phyloP scores from a whole-genome alignment of 2,113 vertebrate genomes.

The Osmerus mordax region DNA sequence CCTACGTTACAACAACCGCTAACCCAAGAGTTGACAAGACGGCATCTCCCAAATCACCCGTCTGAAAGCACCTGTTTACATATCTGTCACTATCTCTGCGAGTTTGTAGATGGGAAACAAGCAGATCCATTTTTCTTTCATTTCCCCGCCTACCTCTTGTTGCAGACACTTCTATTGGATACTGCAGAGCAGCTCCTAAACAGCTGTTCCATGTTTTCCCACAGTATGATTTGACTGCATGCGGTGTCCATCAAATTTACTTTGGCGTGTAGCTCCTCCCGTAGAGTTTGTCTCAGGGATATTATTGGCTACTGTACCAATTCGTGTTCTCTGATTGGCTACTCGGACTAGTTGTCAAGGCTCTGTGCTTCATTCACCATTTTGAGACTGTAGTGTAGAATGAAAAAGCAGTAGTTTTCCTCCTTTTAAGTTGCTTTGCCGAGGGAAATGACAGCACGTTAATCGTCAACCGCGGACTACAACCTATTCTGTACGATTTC shows the following conservation, averaged over 20 bases:
- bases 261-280: slow-evolving; percentile 56
- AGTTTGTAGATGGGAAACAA: slow-evolving; percentile 59
- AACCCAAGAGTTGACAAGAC: slow-evolving; percentile 15
- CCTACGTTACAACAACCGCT: neutral
- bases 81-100: neutral
- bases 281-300: slow-evolving; percentile 6
- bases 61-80: slow-evolving; percentile 13
- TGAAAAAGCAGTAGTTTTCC: slow-evolving; percentile 70
- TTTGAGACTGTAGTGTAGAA: slow-evolving; percentile 95
- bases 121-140: slow-evolving; percentile 28
- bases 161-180: slow-evolving; percentile 68
- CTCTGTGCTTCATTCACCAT: slow-evolving; percentile 96
- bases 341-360: slow-evolving; percentile 78
- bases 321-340: slow-evolving; percentile 76
- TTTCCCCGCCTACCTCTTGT: slow-evolving; percentile 52
- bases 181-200: slow-evolving; percentile 72
- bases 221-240: slow-evolving; percentile 66
- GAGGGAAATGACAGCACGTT: slow-evolving; percentile 66
- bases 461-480: slow-evolving; percentile 53
- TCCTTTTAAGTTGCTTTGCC: slow-evolving; percentile 68
- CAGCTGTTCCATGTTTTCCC: slow-evolving; percentile 79
- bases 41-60: slow-evolving; percentile 54
- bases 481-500: slow-evolving; percentile 49
- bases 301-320: slow-evolving; percentile 73
- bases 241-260: slow-evolving; percentile 49